phyloP scores from a whole-genome alignment of 2,113 vertebrate genomes.

The Tragelaphus buxtoni region DNA sequence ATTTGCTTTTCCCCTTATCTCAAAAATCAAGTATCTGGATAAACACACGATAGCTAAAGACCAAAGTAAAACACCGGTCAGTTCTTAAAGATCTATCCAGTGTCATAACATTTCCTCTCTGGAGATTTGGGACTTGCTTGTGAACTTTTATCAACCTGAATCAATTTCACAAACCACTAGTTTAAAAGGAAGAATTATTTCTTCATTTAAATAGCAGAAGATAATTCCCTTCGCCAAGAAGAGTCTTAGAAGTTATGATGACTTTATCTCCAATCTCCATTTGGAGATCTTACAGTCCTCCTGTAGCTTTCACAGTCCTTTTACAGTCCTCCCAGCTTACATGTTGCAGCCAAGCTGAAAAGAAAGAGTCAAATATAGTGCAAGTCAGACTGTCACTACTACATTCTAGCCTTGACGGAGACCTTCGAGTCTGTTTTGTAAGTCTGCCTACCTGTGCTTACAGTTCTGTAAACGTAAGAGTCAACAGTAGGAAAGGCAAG shows the following conservation, averaged over 20 bases:
- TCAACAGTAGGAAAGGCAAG: not conserved
- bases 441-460: not conserved
- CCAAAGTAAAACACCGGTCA: not conserved
- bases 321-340: not conserved
- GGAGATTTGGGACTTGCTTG: not conserved
- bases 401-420: not conserved
- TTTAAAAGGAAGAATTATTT: conserved; percentile 13
- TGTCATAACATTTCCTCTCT: not conserved
- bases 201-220: conserved; percentile 5
- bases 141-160: conserved; percentile 25
- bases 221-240: conserved; percentile 20
- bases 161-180: not conserved
- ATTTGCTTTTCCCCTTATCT: not conserved
- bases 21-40: not conserved
- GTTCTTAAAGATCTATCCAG: not conserved
- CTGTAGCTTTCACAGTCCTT: not conserved
- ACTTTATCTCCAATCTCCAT: not conserved
- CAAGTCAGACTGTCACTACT: not conserved
- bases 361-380: not conserved
- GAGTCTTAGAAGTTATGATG: not conserved
- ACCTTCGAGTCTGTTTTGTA: not conserved
- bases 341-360: not conserved
- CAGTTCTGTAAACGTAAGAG: not conserved
- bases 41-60: not conserved
- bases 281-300: not conserved